These are phyloP conservation scores for Helobdella robusta DNA, from an alignment of 2,888 invertebrate species.

Conservation along the genomic window DNA sequence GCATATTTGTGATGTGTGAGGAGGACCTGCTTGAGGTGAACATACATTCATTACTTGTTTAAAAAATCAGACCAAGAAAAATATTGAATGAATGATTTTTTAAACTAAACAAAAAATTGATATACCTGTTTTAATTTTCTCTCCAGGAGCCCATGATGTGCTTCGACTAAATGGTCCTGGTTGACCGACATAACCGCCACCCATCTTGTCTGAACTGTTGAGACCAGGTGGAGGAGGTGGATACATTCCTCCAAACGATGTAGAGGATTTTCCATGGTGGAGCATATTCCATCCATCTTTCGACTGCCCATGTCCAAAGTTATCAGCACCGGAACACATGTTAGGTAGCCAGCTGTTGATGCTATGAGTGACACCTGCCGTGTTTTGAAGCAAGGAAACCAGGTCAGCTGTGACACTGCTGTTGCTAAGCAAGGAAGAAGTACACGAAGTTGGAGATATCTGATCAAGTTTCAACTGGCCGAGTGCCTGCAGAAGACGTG, in stretches of 20 bases:
- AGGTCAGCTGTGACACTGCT: not conserved
- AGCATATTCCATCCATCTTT: constrained; percentile 15
- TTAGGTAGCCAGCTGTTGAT: constrained; percentile 1
- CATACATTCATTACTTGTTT: not conserved
- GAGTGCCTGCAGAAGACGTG: constrained; percentile 20
- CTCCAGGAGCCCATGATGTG: constrained; percentile 26
- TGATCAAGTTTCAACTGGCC: constrained; percentile 19
- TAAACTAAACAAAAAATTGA: not conserved
- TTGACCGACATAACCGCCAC: not conserved
- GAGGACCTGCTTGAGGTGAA: not conserved
- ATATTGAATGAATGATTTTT: not conserved
- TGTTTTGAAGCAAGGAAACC: constrained; percentile 1
- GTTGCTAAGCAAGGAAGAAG: not conserved
- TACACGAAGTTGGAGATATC: not conserved
- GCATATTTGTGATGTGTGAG: no score
- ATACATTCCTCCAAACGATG: not conserved
- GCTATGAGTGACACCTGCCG: not conserved
- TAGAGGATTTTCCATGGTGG: constrained; percentile 7
- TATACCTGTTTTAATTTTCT: constrained; percentile 17
- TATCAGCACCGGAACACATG: not conserved
- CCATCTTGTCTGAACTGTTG: constrained; percentile 1
- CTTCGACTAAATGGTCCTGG: constrained; percentile 11
- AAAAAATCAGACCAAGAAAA: not conserved
- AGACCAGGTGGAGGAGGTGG: constrained; percentile 26
- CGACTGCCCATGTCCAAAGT: not conserved